Conservation (phyloP, 1,140 invertebrate species). For the roundworm (Caenorhabditis elegans) region WBcel235 BX284604.4:11923001-11923500, state of each 20-base stretch:
- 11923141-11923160: neutral
- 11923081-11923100: slow-evolving; percentile 6
- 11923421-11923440: neutral
- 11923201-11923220: neutral
- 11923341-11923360: neutral
- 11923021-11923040: slow-evolving; percentile 9
- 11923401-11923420: neutral
- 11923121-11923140: neutral
- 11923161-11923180: neutral
- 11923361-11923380: no score
- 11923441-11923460: neutral
- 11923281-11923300: neutral
- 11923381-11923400: no score
- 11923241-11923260: neutral
- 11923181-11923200: neutral
- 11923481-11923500: neutral
- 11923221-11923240: neutral
- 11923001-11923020: slow-evolving; percentile 8
- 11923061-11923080: neutral
- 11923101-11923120: neutral
- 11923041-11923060: neutral
- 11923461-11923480: neutral
- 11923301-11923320: neutral
- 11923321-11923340: neutral
- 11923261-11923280: neutral